Conservation (phyloP, 2,888 invertebrate genomes). For the Imbricaverruca yamaguchii region DNA sequence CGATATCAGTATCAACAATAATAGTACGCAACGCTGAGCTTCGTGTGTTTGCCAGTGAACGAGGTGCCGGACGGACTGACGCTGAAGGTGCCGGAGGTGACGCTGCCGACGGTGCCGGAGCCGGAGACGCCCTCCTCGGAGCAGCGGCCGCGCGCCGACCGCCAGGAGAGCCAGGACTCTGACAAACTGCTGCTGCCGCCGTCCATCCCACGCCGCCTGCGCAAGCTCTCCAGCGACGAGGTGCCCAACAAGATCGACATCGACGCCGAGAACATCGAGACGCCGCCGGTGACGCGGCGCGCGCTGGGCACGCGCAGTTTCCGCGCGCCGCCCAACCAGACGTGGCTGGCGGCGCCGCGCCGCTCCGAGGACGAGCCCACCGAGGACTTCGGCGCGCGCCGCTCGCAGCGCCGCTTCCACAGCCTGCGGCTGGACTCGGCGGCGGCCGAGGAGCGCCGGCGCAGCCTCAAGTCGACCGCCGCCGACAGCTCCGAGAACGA, state of each 20-base stretch:
- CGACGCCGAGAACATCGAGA: slow-evolving; percentile 84
- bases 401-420: slow-evolving; percentile 31
- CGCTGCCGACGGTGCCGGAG: slow-evolving; percentile 4
- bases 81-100: slow-evolving; percentile 34
- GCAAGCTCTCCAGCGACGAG: slow-evolving; percentile 34
- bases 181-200: slow-evolving; percentile 37
- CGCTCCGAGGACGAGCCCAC: slow-evolving; percentile 25
- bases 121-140: background rate
- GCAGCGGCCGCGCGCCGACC: slow-evolving; percentile 28
- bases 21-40: no score
- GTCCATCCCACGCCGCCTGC: slow-evolving; percentile 35
- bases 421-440: slow-evolving; percentile 27
- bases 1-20: no score
- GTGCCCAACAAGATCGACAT: slow-evolving; percentile 63
- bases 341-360: slow-evolving; percentile 17
- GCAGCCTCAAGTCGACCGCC: slow-evolving; percentile 1
- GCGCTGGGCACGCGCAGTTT: slow-evolving; percentile 48
- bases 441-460: slow-evolving; percentile 30
- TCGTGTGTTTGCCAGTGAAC: slow-evolving; percentile 24
- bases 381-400: slow-evolving; percentile 30
- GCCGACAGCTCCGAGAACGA: slow-evolving; percentile 32
- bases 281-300: slow-evolving; percentile 71
- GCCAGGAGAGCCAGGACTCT: slow-evolving; percentile 19
- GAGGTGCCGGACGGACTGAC: slow-evolving; percentile 22
- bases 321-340: slow-evolving; percentile 29